These are phyloP conservation scores for Chloromyia formosa DNA, from an alignment of 2,888 invertebrate genomes.

Conservation along the genomic window DNA sequence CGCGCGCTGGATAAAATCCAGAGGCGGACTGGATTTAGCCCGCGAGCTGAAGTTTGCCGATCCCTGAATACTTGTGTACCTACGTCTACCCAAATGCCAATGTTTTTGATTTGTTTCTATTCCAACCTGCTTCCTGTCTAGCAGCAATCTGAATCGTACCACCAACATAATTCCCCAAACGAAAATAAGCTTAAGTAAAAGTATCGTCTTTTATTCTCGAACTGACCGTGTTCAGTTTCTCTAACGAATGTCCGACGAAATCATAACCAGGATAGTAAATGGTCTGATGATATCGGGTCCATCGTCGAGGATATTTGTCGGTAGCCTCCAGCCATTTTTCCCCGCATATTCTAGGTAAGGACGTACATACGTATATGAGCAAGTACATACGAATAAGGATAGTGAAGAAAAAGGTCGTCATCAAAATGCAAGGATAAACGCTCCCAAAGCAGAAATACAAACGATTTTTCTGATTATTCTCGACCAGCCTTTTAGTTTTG, in stretches of 20 bases:
- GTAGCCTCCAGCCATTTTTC: slow-evolving; percentile 1
- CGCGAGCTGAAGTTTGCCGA: too few species aligned
- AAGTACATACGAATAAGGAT: too few species aligned
- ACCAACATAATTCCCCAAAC: slow-evolving; percentile 18
- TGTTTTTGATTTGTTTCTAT: too few species aligned
- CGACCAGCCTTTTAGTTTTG: slow-evolving; percentile 29
- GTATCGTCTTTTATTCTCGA: not conserved
- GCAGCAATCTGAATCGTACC: not conserved
- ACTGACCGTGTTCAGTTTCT: not conserved
- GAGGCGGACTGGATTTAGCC: too few species aligned
- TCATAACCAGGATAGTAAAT: slow-evolving; percentile 23
- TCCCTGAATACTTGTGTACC: too few species aligned
- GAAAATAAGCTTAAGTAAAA: slow-evolving; percentile 24
- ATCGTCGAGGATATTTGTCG: not conserved
- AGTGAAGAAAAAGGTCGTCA: not conserved
- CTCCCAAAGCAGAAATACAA: slow-evolving; percentile 30
- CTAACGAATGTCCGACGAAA: slow-evolving; percentile 13
- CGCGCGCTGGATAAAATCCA: too few species aligned
- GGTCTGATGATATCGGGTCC: not conserved
- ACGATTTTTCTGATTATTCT: slow-evolving; percentile 38
- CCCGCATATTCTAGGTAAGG: not conserved
- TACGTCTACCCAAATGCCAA: too few species aligned
- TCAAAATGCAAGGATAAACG: slow-evolving; percentile 21
- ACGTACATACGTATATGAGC: too few species aligned
- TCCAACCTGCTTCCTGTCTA: not conserved